Evolutionary conservation across 2,888 invertebrate genomes (phyloP).

Genomic region (Eupithecia abbreviata): DNA sequence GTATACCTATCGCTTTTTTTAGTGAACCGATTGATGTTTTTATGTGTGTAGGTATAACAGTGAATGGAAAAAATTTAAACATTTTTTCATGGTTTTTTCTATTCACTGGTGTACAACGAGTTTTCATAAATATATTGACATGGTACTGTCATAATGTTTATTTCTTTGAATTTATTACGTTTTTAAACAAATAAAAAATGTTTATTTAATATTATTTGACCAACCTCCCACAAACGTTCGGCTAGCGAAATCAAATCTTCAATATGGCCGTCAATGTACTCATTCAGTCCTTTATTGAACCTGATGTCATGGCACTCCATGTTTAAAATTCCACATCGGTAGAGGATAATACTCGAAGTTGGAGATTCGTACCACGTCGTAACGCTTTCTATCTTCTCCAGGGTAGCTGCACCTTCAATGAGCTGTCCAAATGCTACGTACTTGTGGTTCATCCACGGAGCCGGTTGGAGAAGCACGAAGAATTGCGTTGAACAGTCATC

Average conservation of each 20-base stretch:
- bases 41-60: no score
- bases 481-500: constrained; percentile 88
- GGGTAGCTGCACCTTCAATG: constrained; percentile 85
- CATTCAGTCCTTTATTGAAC: constrained; percentile 62
- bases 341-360: constrained; percentile 56
- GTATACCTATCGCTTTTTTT: no score
- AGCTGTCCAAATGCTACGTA: constrained; percentile 90
- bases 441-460: constrained; percentile 88
- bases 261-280: constrained; percentile 66
- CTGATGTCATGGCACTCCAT: constrained; percentile 67
- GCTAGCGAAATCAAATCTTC: constrained; percentile 65
- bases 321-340: constrained; percentile 67
- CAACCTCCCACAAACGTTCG: constrained; percentile 63
- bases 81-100: no score
- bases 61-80: no score
- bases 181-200: no score
- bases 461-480: constrained; percentile 86
- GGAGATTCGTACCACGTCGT: constrained; percentile 86
- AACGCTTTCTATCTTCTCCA: constrained; percentile 84
- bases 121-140: no score
- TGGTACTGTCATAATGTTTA: no score
- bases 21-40: no score
- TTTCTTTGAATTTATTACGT: no score
- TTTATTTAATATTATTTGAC: no score
- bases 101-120: no score